Conservation (phyloP, 1,140 invertebrate species). For the Pseudomyrmex sp. region DNA sequence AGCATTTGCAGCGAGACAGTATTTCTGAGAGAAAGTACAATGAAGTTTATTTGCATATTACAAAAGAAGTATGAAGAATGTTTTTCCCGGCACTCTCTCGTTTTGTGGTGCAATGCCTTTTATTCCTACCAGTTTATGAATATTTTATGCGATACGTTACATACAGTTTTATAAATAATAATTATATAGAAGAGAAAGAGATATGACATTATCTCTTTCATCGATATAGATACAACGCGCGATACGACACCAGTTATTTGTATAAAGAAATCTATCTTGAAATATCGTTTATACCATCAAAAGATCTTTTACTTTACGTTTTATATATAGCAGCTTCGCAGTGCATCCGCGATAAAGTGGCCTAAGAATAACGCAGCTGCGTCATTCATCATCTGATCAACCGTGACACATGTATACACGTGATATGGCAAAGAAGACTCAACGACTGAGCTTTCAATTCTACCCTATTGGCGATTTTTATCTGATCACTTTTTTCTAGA, state of each 20-base stretch:
- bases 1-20: background rate
- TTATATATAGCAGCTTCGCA: constrained; percentile 29
- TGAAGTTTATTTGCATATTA: constrained; percentile 36
- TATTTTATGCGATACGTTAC: background rate
- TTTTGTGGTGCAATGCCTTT: background rate
- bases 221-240: background rate
- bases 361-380: constrained; percentile 48
- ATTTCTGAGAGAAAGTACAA: constrained; percentile 31
- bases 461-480: constrained; percentile 12
- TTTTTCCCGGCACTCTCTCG: background rate
- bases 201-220: background rate
- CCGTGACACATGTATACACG: constrained; percentile 43
- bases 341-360: constrained; percentile 39
- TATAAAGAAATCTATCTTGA: constrained; percentile 20
- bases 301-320: constrained; percentile 37
- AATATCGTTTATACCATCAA: constrained; percentile 32
- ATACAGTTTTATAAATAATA: background rate
- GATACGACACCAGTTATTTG: constrained; percentile 21
- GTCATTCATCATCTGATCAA: constrained; percentile 71
- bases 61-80: constrained; percentile 14
- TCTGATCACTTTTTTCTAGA: background rate
- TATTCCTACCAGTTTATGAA: constrained; percentile 15
- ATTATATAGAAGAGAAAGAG: background rate
- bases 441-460: constrained; percentile 63
- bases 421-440: constrained; percentile 61